phyloP scores from a whole-genome alignment of 1,140 invertebrate species.

The Drosophila miranda region DNA sequence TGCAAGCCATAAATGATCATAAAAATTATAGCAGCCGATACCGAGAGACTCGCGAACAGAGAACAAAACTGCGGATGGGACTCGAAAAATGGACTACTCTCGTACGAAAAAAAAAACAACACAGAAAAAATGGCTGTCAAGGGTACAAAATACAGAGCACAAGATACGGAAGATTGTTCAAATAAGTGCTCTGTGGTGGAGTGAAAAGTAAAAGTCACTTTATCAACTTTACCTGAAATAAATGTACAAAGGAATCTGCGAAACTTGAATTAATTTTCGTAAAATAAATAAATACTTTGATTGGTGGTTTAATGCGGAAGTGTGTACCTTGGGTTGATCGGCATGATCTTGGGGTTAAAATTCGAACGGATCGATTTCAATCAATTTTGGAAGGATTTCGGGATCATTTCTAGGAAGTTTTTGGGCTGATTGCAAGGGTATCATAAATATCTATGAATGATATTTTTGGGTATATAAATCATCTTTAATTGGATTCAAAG shows the following conservation, averaged over 20 bases:
- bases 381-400: too few relatives aligned
- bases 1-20: conserved; percentile 79
- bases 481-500: too few relatives aligned
- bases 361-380: too few relatives aligned
- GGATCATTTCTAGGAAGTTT: too few relatives aligned
- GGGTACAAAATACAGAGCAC: conserved; percentile 21
- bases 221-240: conserved; percentile 25
- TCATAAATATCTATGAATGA: too few relatives aligned
- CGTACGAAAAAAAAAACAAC: not conserved
- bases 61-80: conserved; percentile 17
- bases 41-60: conserved; percentile 39
- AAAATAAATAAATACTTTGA: too few relatives aligned
- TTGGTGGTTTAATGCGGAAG: too few relatives aligned
- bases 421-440: too few relatives aligned
- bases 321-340: too few relatives aligned
- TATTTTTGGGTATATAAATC: too few relatives aligned
- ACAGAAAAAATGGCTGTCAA: conserved; percentile 17
- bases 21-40: conserved; percentile 78
- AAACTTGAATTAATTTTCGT: too few relatives aligned
- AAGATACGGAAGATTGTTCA: conserved; percentile 39
- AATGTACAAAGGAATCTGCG: not conserved
- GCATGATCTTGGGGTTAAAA: too few relatives aligned
- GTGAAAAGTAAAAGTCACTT: conserved; percentile 62
- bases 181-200: conserved; percentile 38
- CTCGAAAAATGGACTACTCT: conserved; percentile 12